phyloP scores from a whole-genome alignment of 2,113 vertebrate genomes.

The Bettongia penicillata region DNA sequence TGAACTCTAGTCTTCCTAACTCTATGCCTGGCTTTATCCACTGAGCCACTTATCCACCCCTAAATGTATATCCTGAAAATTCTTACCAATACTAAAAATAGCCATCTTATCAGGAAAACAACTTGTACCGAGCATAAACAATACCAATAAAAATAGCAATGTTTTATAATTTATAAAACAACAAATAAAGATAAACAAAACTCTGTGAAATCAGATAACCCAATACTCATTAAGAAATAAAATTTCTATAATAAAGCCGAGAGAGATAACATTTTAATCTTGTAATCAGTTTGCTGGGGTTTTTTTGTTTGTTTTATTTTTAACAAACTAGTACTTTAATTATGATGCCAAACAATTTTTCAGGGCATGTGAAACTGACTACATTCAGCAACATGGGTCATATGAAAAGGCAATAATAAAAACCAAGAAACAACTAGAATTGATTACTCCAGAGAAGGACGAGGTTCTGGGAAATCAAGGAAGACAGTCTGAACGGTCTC shows the following conservation, averaged over 20 bases:
- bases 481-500: slow-evolving; percentile 80
- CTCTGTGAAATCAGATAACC: background rate
- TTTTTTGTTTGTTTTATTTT: background rate
- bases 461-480: slow-evolving; percentile 81
- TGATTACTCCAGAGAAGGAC: slow-evolving; percentile 80
- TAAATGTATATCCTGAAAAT: background rate
- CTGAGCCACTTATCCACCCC: background rate
- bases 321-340: slow-evolving; percentile 56
- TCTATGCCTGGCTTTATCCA: background rate
- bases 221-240: slow-evolving; percentile 35
- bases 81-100: slow-evolving; percentile 11
- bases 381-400: slow-evolving; percentile 58
- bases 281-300: slow-evolving; percentile 16
- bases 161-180: background rate
- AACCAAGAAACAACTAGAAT: slow-evolving; percentile 76
- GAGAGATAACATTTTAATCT: background rate
- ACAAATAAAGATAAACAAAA: background rate
- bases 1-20: background rate
- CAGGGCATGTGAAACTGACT: slow-evolving; percentile 46
- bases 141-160: background rate
- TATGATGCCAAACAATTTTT: slow-evolving; percentile 62
- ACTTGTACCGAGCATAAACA: background rate
- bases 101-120: background rate
- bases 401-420: slow-evolving; percentile 76
- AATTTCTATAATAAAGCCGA: slow-evolving; percentile 45